Conservation (phyloP, 2,113 vertebrate species). For the Bubo blakistoni region DNA sequence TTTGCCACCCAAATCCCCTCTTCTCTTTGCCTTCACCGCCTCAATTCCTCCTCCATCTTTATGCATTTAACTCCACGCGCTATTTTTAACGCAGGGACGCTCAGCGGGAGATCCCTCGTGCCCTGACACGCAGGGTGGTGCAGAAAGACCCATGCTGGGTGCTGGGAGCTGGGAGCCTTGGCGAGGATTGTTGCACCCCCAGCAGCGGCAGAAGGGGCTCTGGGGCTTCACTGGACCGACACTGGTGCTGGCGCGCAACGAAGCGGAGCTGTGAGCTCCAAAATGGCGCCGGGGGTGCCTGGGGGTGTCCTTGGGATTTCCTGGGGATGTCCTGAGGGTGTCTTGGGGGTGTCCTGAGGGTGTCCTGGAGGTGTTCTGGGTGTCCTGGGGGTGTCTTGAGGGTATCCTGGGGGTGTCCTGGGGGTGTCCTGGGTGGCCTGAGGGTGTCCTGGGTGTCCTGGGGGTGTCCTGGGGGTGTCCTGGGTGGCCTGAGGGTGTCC, state of each 20-base stretch:
- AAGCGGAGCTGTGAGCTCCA: background rate
- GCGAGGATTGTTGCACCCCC: background rate
- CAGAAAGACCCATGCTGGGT: too few relatives aligned
- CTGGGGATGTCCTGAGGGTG: too few relatives aligned
- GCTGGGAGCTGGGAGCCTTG: background rate
- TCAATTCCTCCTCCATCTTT: background rate
- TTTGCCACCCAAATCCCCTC: background rate
- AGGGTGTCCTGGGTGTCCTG: too few relatives aligned
- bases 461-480: too few relatives aligned
- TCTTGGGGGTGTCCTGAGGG: background rate
- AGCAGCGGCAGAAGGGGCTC: background rate
- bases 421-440: too few relatives aligned
- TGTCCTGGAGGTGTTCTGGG: background rate
- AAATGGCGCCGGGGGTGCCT: background rate
- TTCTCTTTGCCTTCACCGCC: background rate
- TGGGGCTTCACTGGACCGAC: too few relatives aligned
- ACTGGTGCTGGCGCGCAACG: too few relatives aligned
- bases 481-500: too few relatives aligned
- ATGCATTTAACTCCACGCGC: fast-evolving
- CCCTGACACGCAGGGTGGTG: fast-evolving
- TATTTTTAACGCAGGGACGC: background rate
- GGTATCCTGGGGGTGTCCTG: too few relatives aligned
- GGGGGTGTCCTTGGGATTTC: background rate
- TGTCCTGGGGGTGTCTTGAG: too few relatives aligned
- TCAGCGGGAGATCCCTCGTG: background rate